These are phyloP conservation scores for Pardosa pseudoannulata DNA, from an alignment of 2,888 invertebrate species.

Conservation along the genomic window DNA sequence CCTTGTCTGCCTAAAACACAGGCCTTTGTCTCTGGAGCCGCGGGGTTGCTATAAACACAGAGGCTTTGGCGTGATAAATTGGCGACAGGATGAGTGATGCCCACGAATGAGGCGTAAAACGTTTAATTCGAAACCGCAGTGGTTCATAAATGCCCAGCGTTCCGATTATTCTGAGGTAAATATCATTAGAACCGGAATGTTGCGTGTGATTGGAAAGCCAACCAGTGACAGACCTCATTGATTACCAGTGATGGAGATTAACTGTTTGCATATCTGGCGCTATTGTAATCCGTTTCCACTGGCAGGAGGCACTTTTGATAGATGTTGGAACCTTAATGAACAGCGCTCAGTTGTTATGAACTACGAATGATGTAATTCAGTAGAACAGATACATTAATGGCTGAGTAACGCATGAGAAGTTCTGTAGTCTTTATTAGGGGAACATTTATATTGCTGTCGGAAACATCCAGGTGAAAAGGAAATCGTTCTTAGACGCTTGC, in stretches of 20 bases:
- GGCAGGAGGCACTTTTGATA: conserved; percentile 10
- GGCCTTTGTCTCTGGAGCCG: conserved; percentile 66
- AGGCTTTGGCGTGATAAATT: conserved; percentile 68
- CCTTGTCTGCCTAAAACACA: conserved; percentile 71
- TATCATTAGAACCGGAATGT: conserved; percentile 17
- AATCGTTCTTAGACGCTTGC: too few species aligned
- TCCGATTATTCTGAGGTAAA: conserved; percentile 20
- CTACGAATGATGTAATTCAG: background rate
- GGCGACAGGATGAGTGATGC: conserved; percentile 60
- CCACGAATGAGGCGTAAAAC: conserved; percentile 54
- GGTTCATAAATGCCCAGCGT: conserved; percentile 14
- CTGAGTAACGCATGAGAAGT: background rate
- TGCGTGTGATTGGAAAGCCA: conserved; percentile 27
- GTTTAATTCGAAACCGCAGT: conserved; percentile 44
- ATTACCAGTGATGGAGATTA: conserved; percentile 17
- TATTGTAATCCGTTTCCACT: conserved; percentile 14
- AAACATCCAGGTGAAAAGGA: too few species aligned
- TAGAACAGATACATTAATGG: conserved; percentile 6
- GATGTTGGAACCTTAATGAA: conserved; percentile 2
- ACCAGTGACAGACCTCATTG: conserved; percentile 11
- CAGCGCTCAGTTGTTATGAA: conserved; percentile 10
- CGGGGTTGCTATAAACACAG: conserved; percentile 67
- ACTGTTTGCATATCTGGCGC: conserved; percentile 11
- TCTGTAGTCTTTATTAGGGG: background rate
- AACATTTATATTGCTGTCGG: background rate